Evolutionary conservation across 2,797 vertebrate species (phyloP).

Genomic region (Adrianichthys oophorus): DNA sequence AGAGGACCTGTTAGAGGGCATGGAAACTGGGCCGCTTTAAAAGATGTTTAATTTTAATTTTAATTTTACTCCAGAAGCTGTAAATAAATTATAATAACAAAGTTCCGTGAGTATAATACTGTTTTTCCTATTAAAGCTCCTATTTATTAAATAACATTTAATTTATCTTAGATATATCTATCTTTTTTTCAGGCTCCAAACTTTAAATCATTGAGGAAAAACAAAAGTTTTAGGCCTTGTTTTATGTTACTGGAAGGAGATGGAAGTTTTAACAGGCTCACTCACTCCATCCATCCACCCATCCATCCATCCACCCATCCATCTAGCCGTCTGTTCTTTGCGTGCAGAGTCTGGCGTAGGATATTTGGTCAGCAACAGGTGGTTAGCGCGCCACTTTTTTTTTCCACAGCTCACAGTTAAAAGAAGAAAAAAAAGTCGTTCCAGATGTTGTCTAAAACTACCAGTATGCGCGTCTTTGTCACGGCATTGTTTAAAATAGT

Average conservation of each 20-base stretch:
- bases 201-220: too few species aligned
- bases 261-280: conserved; percentile 17
- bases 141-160: too few species aligned
- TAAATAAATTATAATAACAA: too few species aligned
- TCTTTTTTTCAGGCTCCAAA: too few species aligned
- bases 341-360: conserved; percentile 60
- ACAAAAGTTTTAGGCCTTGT: too few species aligned
- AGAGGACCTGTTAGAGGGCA: conserved; percentile 19
- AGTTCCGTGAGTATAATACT: too few species aligned
- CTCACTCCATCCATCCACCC: conserved; percentile 11
- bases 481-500: not conserved
- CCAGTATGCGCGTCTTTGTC: conserved; percentile 27
- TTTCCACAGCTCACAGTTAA: conserved; percentile 9
- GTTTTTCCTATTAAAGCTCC: too few species aligned
- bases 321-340: conserved; percentile 46
- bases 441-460: conserved; percentile 67
- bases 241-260: too few species aligned
- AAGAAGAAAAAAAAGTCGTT: conserved; percentile 7
- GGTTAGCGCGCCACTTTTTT: conserved; percentile 69
- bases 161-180: too few species aligned
- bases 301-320: conserved; percentile 16
- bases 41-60: not conserved
- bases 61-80: too few species aligned
- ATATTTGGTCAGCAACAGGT: conserved; percentile 82
- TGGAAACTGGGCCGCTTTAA: not conserved